Evolutionary conservation across 2,888 invertebrate species (phyloP).

Genomic region (Apantesis nais): DNA sequence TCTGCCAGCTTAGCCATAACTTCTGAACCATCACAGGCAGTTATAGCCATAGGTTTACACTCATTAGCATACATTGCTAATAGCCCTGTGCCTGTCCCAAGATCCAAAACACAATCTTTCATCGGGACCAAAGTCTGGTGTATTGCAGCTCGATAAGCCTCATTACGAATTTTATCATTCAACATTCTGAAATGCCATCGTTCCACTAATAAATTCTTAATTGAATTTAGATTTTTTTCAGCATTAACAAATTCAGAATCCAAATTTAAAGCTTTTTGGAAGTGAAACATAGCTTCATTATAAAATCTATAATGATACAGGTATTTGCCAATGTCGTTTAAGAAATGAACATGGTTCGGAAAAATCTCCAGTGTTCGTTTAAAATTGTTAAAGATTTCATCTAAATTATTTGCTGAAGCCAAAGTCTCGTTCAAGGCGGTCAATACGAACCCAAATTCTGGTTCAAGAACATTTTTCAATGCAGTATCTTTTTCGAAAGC

Average conservation of each 20-base stretch:
- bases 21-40: slow-evolving; percentile 89
- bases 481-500: slow-evolving; percentile 62
- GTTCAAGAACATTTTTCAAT: slow-evolving; percentile 53
- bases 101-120: slow-evolving; percentile 87
- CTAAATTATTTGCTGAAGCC: slow-evolving; percentile 52
- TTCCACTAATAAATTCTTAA: slow-evolving; percentile 89
- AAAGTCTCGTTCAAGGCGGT: slow-evolving; percentile 58
- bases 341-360: slow-evolving; percentile 61
- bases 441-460: slow-evolving; percentile 63
- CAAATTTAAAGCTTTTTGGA: slow-evolving; percentile 80
- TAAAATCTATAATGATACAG: slow-evolving; percentile 83
- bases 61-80: slow-evolving; percentile 88
- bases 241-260: slow-evolving; percentile 84
- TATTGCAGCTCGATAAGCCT: slow-evolving; percentile 88
- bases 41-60: slow-evolving; percentile 82
- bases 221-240: slow-evolving; percentile 88
- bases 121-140: slow-evolving; percentile 75
- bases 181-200: slow-evolving; percentile 94
- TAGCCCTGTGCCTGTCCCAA: slow-evolving; percentile 92
- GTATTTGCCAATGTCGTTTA: slow-evolving; percentile 74
- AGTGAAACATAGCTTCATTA: slow-evolving; percentile 85
- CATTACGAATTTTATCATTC: slow-evolving; percentile 90
- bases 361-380: slow-evolving; percentile 59
- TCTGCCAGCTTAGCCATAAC: slow-evolving; percentile 87
- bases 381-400: slow-evolving; percentile 69